These are phyloP conservation scores for Luscinia megarhynchos DNA, from an alignment of 2,797 vertebrate species.

Conservation along the genomic window DNA sequence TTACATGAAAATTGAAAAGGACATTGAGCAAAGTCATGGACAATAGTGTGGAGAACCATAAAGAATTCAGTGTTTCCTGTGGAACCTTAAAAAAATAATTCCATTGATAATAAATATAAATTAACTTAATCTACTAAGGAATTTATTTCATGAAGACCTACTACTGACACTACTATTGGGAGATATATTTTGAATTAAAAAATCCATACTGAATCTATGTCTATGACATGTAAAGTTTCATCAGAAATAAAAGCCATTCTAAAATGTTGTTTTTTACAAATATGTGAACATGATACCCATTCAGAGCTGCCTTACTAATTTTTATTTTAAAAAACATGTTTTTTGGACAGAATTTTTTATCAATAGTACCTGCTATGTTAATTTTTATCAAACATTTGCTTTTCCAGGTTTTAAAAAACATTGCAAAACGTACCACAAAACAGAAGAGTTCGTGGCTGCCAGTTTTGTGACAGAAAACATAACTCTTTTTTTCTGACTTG, in stretches of 20 bases:
- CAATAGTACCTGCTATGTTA: not conserved
- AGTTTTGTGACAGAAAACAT: not conserved
- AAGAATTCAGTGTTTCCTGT: not conserved
- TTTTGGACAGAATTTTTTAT: not conserved
- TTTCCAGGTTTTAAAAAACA: not conserved
- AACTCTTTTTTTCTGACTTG: not conserved
- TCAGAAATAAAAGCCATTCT: not conserved
- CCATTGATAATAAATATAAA: not conserved
- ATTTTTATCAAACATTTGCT: not conserved
- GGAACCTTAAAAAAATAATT: not conserved
- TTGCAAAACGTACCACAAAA: not conserved
- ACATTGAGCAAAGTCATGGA: not conserved
- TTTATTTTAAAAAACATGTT: not conserved
- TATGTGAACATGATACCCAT: not conserved
- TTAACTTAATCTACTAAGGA: not conserved
- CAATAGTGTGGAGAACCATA: not conserved
- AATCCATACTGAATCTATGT: not conserved
- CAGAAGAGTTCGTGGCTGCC: fast-evolving
- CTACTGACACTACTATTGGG: not conserved
- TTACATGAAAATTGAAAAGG: not conserved
- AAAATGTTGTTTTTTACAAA: not conserved
- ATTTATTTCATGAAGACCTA: not conserved
- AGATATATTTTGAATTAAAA: not conserved
- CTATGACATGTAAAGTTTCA: not conserved
- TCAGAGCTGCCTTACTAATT: not conserved